phyloP scores from a whole-genome alignment of 2,797 vertebrate genomes.

The Nannoperca australis region DNA sequence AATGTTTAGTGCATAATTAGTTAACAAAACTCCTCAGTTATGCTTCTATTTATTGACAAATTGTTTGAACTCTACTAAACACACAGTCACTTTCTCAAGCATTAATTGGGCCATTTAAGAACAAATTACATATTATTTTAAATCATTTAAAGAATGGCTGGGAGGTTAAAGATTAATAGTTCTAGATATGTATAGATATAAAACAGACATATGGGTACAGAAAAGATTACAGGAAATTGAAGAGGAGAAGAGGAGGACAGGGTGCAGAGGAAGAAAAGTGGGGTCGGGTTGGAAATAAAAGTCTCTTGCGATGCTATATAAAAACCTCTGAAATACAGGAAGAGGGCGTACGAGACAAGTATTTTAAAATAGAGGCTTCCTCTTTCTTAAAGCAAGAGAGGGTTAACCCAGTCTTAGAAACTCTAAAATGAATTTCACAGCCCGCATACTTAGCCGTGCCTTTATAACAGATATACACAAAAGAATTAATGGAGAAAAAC shows the following conservation, averaged over 20 bases:
- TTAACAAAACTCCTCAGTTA: background rate
- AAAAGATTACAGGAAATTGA: background rate
- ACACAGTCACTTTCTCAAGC: too few species aligned
- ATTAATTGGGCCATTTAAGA: background rate
- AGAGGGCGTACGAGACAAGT: constrained; percentile 5
- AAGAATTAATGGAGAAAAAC: constrained; percentile 15
- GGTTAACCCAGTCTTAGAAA: constrained; percentile 7
- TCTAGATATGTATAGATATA: background rate
- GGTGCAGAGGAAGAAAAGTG: too few species aligned
- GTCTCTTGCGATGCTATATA: background rate
- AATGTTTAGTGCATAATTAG: background rate
- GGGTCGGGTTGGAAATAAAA: too few species aligned
- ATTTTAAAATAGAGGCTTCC: constrained; percentile 28
- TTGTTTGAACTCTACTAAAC: background rate
- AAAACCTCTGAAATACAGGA: constrained; percentile 19
- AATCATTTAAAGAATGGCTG: background rate
- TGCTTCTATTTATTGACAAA: background rate
- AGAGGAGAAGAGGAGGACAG: too few species aligned
- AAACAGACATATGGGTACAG: background rate
- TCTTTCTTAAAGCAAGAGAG: background rate
- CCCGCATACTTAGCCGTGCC: constrained; percentile 9
- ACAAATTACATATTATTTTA: background rate
- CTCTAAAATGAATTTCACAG: constrained; percentile 13
- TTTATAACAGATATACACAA: constrained; percentile 23
- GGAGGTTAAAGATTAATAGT: constrained; percentile 2